Conservation (phyloP, 2,113 vertebrate species). For the Malurus alboscapulatus region DNA sequence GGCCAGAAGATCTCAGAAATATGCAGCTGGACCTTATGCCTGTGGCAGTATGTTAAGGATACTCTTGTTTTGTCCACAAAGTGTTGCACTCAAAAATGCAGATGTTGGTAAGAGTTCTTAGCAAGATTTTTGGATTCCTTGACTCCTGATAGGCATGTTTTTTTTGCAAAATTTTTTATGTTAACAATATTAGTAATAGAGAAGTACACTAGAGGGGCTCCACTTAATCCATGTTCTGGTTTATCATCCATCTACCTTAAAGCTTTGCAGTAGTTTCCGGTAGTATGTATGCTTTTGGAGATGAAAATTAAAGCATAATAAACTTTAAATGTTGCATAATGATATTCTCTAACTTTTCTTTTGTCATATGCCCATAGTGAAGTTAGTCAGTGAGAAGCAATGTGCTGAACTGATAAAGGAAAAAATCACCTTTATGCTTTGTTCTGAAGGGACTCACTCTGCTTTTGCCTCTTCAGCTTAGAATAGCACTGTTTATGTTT, state of each 20-base stretch:
- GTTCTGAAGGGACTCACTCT: neutral
- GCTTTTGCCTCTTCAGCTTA: neutral
- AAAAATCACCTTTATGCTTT: neutral
- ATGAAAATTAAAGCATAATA: neutral
- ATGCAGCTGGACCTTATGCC: neutral
- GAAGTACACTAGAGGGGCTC: neutral
- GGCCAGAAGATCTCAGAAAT: neutral
- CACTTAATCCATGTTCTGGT: fast-evolving
- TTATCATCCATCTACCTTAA: neutral
- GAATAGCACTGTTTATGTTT: neutral
- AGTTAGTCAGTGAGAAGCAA: neutral
- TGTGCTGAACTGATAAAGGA: neutral
- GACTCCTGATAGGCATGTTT: neutral
- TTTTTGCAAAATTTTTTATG: neutral
- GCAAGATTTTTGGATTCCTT: neutral
- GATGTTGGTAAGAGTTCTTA: neutral
- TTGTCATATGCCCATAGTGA: fast-evolving
- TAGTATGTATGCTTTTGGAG: neutral
- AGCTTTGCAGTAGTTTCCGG: neutral
- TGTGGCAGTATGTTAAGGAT: neutral
- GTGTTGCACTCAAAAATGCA: neutral
- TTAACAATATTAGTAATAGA: neutral
- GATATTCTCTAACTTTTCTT: neutral
- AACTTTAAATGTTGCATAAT: neutral
- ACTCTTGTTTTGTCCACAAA: neutral